These are phyloP conservation scores for Empidonax traillii DNA, from an alignment of 2,113 vertebrate genomes.

Conservation along the genomic window DNA sequence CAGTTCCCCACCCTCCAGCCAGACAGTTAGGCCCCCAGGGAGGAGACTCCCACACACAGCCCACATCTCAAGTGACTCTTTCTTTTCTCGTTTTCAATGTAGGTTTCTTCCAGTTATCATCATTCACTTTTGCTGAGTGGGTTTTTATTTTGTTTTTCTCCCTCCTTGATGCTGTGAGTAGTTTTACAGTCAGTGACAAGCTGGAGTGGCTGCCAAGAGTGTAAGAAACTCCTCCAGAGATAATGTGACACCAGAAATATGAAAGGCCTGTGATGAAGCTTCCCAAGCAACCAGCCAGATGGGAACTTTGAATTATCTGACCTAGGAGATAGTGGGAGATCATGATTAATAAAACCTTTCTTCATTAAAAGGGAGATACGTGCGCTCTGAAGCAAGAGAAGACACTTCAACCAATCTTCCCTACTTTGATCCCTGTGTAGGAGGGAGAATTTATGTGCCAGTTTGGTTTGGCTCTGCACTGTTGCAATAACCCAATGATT, in stretches of 20 bases:
- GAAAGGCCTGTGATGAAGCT: neutral
- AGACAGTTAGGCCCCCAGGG: neutral
- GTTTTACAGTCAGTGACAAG: neutral
- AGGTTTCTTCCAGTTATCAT: neutral
- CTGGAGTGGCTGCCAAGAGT: neutral
- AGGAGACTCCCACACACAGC: neutral
- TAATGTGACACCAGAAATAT: neutral
- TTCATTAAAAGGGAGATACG: neutral
- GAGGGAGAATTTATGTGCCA: neutral
- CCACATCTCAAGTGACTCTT: neutral
- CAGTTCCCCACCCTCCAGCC: neutral
- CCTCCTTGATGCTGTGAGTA: neutral
- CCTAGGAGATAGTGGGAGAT: neutral
- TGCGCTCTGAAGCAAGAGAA: neutral
- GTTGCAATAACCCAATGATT: neutral
- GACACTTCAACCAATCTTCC: neutral
- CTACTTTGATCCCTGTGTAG: neutral
- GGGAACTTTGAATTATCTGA: slow-evolving; percentile 7
- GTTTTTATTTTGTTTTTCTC: slow-evolving; percentile 27
- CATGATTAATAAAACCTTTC: neutral
- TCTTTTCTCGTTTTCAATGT: neutral
- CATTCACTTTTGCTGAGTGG: neutral
- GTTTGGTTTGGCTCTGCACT: neutral
- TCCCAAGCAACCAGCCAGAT: neutral
- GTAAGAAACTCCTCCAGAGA: slow-evolving; percentile 17